phyloP scores from a whole-genome alignment of 2,797 vertebrate species.

The Eurystomus glaucurus region DNA sequence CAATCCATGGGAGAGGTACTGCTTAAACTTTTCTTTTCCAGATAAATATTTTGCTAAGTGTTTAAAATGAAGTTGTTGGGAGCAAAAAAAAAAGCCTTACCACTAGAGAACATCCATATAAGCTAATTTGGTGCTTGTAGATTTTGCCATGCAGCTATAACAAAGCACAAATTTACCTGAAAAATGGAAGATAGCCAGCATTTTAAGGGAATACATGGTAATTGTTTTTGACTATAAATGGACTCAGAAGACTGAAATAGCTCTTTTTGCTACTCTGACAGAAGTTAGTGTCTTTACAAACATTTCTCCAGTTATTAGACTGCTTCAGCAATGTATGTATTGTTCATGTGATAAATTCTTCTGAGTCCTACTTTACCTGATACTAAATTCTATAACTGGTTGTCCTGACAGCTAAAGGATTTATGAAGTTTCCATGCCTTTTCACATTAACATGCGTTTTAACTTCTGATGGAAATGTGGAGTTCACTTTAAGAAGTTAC shows the following conservation, averaged over 20 bases:
- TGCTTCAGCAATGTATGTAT: background rate
- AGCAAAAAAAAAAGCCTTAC: background rate
- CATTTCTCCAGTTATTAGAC: background rate
- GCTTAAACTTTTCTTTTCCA: background rate
- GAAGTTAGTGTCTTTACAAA: background rate
- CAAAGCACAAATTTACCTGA: slow-evolving; percentile 29
- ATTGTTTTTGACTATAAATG: background rate
- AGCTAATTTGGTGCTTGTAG: background rate
- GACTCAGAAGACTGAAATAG: background rate
- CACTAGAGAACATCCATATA: background rate
- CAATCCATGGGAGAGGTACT: background rate
- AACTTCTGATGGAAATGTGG: background rate
- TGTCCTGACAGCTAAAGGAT: background rate
- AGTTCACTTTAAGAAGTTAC: background rate
- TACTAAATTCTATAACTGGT: background rate
- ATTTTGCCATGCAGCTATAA: background rate
- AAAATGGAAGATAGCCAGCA: background rate
- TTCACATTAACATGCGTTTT: background rate
- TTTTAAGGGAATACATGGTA: slow-evolving; percentile 7
- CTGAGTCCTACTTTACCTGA: background rate
- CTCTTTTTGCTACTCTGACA: background rate
- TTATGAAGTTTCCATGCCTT: background rate
- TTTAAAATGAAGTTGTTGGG: background rate
- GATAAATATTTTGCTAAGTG: background rate
- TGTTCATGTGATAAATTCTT: background rate